Evolutionary conservation across 2,888 invertebrate species (phyloP), one percentile per base, ranked within the genome.

Genomic region (Papilio protenor): DNA sequence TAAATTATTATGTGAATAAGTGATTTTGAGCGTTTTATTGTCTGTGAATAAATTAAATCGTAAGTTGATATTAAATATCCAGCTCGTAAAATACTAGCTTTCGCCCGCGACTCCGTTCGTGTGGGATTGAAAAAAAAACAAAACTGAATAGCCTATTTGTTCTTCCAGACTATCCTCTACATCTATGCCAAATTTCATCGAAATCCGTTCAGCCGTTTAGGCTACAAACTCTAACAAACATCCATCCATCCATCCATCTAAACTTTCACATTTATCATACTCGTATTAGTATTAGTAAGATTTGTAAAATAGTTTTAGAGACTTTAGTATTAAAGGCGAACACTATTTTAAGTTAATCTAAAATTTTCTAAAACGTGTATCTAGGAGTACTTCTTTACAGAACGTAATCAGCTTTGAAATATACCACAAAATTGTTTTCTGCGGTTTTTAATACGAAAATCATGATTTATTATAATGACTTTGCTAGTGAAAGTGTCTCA

Each of bases 401-500:
- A 55, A 57, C n/a, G 55, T 61, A 80, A 76, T 81, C 33, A 59
- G 80, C 82, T 86, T 87, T 87, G 85, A 83, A 83, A 86, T 87
- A 82, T 84, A 85, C 86, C 82, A 83, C 85, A 84, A 86, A 88
- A 85, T 79, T 80, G 80, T 82, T 83, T 86, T 84, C 84, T 83
- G 83, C 80, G 82, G 82, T 82, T 84, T 82, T 84, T 79, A 82
- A 81, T 80, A 86, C 80, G 79, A 84, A 84, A 82, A 82, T 82
- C 83, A 86, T 92, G 90, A 91, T 90, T 90, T 90, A 90, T 90
- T 88, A 87, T 85, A 84, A 87, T 86, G 83, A 82, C 82, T 82
- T 81, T 79, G 81, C 80, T 81, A 89, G 91, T 88, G 91, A 92
- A 91, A 92, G 91, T 91, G 85, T 88, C 85, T 81, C 83, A 86